Evolutionary conservation across 2,797 vertebrate genomes (phyloP).

Genomic region (Myotis daubentonii): DNA sequence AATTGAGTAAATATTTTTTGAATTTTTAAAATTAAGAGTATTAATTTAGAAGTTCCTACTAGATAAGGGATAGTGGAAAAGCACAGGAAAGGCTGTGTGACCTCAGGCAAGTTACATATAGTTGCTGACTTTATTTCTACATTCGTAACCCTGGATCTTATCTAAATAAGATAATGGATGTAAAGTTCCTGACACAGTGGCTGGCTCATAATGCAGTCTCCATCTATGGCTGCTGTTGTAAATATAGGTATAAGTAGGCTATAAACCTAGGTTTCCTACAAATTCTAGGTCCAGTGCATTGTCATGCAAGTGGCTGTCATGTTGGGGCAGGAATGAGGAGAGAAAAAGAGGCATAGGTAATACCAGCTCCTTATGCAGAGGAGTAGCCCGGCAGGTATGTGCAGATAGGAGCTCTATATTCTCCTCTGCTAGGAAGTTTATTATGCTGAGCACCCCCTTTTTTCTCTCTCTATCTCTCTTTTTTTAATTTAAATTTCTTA

Average conservation of each 20-base stretch:
- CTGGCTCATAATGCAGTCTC: not conserved
- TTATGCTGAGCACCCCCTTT: not conserved
- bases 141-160: not conserved
- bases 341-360: not conserved
- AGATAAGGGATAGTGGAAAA: not conserved
- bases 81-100: not conserved
- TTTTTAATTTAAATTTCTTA: too few species aligned
- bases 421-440: not conserved
- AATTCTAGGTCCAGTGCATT: not conserved
- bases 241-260: not conserved
- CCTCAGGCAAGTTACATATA: constrained; percentile 20
- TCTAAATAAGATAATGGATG: not conserved
- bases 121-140: constrained; percentile 9
- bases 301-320: not conserved
- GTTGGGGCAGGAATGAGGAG: not conserved
- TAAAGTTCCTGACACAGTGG: not conserved
- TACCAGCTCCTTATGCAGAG: not conserved
- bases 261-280: not conserved
- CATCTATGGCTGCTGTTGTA: not conserved
- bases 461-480: not conserved
- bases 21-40: not conserved
- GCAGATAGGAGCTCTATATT: not conserved
- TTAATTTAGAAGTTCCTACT: constrained; percentile 9
- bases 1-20: not conserved
- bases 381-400: not conserved